phyloP scores from a whole-genome alignment of 2,797 vertebrate species.

The Onychomys leucogaster region DNA sequence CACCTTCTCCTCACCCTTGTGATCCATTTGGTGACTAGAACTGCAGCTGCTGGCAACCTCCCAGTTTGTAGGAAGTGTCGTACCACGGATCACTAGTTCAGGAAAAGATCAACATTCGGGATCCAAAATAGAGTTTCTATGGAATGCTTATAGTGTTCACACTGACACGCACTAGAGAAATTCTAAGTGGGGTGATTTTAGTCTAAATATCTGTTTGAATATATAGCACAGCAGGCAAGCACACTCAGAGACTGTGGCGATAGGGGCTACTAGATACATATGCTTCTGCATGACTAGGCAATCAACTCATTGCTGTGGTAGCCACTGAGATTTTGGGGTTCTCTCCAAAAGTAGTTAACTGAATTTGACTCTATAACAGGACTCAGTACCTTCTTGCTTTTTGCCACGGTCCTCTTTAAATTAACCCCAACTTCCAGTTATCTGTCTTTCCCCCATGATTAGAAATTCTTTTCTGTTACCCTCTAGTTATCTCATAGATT shows the following conservation, averaged over 20 bases:
- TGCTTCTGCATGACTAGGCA: not conserved
- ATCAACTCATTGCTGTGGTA: not conserved
- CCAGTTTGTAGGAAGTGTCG: not conserved
- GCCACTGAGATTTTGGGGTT: not conserved
- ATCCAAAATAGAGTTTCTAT: not conserved
- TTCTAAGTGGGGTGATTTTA: not conserved
- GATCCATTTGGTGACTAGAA: not conserved
- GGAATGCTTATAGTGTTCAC: not conserved
- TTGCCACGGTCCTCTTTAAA: not conserved
- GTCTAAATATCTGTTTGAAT: not conserved
- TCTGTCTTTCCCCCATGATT: conserved; percentile 9
- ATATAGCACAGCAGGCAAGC: not conserved
- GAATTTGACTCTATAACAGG: not conserved
- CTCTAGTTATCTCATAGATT: conserved; percentile 48
- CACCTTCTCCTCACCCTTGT: not conserved
- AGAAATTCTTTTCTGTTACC: conserved; percentile 10
- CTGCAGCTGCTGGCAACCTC: not conserved
- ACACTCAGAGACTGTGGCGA: not conserved
- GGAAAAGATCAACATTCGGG: not conserved
- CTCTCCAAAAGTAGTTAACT: not conserved
- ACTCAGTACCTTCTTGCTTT: conserved; percentile 1
- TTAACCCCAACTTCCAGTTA: not conserved
- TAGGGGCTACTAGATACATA: not conserved
- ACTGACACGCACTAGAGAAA: not conserved
- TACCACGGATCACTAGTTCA: not conserved